A percentile compares a stretch with the other conserved stretches of the same genome.
Evolutionary conservation across 2,888 invertebrate species (phyloP).

Genomic region (Camponotus fellah): DNA sequence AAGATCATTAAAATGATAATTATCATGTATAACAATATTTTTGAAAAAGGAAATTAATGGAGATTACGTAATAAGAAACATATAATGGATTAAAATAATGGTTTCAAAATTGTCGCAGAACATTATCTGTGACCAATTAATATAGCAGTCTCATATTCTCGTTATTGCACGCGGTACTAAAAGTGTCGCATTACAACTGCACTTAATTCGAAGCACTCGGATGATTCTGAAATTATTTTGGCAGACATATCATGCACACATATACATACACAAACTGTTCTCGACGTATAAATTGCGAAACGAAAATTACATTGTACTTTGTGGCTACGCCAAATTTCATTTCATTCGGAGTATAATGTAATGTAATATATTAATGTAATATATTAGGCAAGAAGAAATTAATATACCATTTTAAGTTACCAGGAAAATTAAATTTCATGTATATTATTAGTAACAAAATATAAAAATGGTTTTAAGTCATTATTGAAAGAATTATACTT

Average conservation of each 20-base stretch:
- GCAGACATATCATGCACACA: constrained; percentile 23
- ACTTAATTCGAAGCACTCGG: constrained; percentile 42
- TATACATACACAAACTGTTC: not conserved
- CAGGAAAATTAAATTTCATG: not conserved
- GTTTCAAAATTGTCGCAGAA: not conserved
- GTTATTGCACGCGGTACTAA: constrained; percentile 3
- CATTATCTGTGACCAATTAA: not conserved
- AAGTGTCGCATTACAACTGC: constrained; percentile 40
- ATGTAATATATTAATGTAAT: not conserved
- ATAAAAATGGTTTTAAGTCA: not conserved
- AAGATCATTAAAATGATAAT: constrained; percentile 9
- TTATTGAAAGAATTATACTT: not conserved
- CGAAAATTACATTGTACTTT: constrained; percentile 32
- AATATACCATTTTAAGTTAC: not conserved
- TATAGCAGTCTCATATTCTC: not conserved
- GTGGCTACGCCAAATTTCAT: not conserved
- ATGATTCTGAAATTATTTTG: constrained; percentile 43
- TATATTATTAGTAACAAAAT: not conserved
- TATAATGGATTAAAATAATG: not conserved
- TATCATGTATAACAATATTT: not conserved
- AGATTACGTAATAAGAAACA: not conserved
- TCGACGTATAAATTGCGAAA: constrained; percentile 21
- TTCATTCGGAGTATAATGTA: not conserved
- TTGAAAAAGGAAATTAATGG: not conserved
- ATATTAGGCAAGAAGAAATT: not conserved